phyloP scores from a whole-genome alignment of 2,113 vertebrate genomes.

The Podocnemis expansa region DNA sequence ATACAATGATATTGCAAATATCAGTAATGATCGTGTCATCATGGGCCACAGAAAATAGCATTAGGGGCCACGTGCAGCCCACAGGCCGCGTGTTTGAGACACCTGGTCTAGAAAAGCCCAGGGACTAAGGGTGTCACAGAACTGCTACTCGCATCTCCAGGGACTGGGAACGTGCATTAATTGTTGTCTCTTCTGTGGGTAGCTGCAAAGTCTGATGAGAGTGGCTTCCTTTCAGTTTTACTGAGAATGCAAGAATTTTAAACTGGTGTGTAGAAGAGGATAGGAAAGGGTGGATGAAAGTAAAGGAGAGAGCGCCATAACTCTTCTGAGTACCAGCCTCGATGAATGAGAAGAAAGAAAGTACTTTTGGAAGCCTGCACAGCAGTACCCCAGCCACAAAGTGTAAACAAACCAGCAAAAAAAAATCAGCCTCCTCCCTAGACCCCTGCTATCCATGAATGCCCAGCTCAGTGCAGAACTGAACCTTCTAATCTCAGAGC shows the following conservation, averaged over 20 bases:
- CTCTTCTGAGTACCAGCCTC: not conserved
- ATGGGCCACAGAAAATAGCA: too few species aligned
- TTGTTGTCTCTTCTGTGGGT: too few species aligned
- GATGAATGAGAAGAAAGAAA: not conserved
- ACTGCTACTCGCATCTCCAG: not conserved
- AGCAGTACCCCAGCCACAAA: not conserved
- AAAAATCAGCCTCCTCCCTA: not conserved
- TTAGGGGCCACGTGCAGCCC: too few species aligned
- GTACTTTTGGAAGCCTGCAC: not conserved
- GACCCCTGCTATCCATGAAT: not conserved
- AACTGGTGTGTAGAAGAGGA: not conserved
- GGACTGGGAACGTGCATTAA: rapidly evolving
- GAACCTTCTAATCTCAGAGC: not conserved
- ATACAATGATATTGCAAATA: too few species aligned
- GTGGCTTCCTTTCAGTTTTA: not conserved
- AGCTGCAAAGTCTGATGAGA: not conserved
- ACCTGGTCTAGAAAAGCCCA: not conserved
- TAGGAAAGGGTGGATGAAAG: not conserved
- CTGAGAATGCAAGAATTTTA: not conserved
- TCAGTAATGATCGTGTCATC: too few species aligned
- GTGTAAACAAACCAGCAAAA: not conserved
- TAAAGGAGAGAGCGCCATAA: not conserved
- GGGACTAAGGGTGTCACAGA: rapidly evolving
- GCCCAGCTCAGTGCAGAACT: not conserved
- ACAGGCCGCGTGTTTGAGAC: too few species aligned